Percentiles rank a stretch among this genome's conserved stretches.
phyloP scores from a whole-genome alignment of 2,113 vertebrate genomes.

The Rhinichthys klamathensis region DNA sequence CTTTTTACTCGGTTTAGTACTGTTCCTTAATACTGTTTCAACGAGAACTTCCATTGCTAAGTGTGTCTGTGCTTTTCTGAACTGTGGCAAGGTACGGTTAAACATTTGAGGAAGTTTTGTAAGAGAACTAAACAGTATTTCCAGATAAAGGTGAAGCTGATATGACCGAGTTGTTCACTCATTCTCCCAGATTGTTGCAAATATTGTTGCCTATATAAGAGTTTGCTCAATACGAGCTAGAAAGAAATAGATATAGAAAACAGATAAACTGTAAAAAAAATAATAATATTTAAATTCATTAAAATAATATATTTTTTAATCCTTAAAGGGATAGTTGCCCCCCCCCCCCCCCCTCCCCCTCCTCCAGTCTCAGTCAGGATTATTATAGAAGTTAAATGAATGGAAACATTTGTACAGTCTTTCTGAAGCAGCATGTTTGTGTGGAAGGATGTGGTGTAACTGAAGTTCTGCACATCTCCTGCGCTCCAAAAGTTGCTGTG shows the following conservation, averaged over 20 bases:
- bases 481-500: not conserved
- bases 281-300: too few species aligned
- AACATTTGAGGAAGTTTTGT: slow-evolving; percentile 69
- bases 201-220: not conserved
- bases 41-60: not conserved
- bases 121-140: slow-evolving; percentile 8
- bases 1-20: not conserved
- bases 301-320: too few species aligned
- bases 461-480: slow-evolving; percentile 46
- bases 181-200: not conserved
- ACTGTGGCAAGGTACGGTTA: slow-evolving; percentile 55
- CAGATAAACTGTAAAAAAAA: not conserved
- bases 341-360: too few species aligned
- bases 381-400: not conserved
- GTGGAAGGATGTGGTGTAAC: slow-evolving; percentile 71
- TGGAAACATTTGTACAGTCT: not conserved
- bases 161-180: not conserved
- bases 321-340: too few species aligned
- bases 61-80: not conserved
- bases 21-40: too few species aligned
- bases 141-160: not conserved
- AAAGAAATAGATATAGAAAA: not conserved
- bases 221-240: not conserved
- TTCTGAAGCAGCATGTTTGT: slow-evolving; percentile 4
- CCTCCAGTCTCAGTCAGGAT: not conserved